These are phyloP conservation scores for Microcebus tavaratra DNA, from an alignment of 2,113 vertebrate species.

Conservation along the genomic window DNA sequence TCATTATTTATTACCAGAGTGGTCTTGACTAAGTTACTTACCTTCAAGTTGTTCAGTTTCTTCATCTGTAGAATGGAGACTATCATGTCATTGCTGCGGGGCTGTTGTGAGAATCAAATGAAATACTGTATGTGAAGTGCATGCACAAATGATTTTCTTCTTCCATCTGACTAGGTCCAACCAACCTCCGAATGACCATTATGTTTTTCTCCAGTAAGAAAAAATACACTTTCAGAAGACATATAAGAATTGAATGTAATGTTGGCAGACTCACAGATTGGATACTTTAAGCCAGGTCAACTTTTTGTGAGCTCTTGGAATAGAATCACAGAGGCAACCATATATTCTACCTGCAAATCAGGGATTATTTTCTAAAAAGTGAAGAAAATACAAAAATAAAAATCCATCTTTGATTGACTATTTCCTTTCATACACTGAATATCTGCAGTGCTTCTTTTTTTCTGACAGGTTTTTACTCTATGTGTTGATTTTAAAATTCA, in stretches of 20 bases:
- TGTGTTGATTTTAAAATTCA: background rate
- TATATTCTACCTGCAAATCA: background rate
- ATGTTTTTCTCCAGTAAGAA: background rate
- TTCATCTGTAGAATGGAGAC: background rate
- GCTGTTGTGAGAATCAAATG: background rate
- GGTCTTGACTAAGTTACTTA: background rate
- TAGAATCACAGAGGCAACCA: background rate
- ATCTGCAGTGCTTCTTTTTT: background rate
- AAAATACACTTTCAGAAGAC: background rate
- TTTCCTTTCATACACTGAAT: background rate
- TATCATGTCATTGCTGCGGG: background rate
- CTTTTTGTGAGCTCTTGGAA: background rate
- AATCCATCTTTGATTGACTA: background rate
- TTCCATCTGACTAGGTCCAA: background rate
- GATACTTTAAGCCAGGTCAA: background rate
- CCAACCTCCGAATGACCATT: background rate
- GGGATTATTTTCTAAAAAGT: background rate
- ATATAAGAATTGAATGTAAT: background rate
- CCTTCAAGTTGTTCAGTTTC: background rate
- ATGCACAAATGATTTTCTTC: background rate
- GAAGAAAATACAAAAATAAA: background rate
- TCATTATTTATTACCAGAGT: background rate
- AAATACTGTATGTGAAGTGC: background rate
- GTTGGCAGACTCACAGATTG: background rate
- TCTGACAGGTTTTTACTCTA: background rate